Conservation (phyloP, 2,113 vertebrate species). For the Sakesphorus luctuosus region DNA sequence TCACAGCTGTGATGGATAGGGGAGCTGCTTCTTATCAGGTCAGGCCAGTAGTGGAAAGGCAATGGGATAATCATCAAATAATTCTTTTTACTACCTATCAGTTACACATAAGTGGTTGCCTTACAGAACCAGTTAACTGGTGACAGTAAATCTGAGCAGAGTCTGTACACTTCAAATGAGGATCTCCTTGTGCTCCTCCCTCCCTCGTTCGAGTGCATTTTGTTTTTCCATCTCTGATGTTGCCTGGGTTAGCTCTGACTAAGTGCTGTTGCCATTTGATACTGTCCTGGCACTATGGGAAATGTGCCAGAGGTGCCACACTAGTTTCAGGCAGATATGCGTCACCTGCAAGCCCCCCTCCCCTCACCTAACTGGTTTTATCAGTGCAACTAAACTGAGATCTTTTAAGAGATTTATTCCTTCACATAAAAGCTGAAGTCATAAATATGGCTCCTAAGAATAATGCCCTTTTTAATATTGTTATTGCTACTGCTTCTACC, state of each 20-base stretch:
- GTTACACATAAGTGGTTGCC: slow-evolving; percentile 64
- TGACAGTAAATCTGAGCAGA: slow-evolving; percentile 49
- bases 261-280: not conserved
- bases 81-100: slow-evolving; percentile 68
- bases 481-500: not conserved
- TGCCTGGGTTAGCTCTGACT: not conserved
- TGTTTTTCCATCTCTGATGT: not conserved
- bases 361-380: not conserved
- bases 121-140: slow-evolving; percentile 59
- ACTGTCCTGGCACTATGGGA: not conserved
- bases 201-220: not conserved
- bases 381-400: not conserved
- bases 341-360: not conserved
- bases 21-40: slow-evolving; percentile 64
- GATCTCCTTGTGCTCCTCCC: not conserved
- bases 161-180: not conserved
- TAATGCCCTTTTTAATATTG: not conserved
- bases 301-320: not conserved
- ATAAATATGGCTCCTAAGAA: not conserved
- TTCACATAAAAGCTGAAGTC: not conserved
- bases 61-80: slow-evolving; percentile 67
- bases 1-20: slow-evolving; percentile 59
- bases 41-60: slow-evolving; percentile 69
- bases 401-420: not conserved
- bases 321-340: not conserved